Evolutionary conservation across 1,140 invertebrate genomes (phyloP).

Genomic region (Pseudomyrmex pallidus): DNA sequence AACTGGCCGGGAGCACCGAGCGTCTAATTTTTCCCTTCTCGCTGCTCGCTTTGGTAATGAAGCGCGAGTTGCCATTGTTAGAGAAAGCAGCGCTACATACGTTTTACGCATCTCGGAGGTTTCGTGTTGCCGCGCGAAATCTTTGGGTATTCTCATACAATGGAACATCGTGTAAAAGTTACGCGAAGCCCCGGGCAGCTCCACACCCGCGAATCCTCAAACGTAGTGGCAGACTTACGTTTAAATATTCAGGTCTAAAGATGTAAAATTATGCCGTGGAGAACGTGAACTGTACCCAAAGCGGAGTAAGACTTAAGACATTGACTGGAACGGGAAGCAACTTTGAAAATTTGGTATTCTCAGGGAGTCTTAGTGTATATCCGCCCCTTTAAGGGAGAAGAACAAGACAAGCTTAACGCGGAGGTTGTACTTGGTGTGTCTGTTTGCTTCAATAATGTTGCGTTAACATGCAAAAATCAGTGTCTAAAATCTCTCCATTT

Average conservation of each 20-base stretch:
- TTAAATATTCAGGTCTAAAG: slow-evolving; percentile 60
- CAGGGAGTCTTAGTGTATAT: slow-evolving; percentile 54
- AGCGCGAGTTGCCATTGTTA: slow-evolving; percentile 15
- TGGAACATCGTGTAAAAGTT: slow-evolving; percentile 60
- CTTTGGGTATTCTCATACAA: slow-evolving; percentile 51
- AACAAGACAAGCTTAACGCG: slow-evolving; percentile 38
- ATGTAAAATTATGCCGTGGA: slow-evolving; percentile 60
- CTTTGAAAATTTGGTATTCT: slow-evolving; percentile 61
- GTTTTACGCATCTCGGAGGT: slow-evolving; percentile 13
- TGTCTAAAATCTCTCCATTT: slow-evolving; percentile 4
- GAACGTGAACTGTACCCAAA: slow-evolving; percentile 59
- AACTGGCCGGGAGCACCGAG: background rate
- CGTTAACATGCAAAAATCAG: slow-evolving; percentile 46
- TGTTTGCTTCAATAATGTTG: slow-evolving; percentile 52
- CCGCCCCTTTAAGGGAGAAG: slow-evolving; percentile 35
- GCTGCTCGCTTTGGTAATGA: background rate
- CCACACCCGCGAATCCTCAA: slow-evolving; percentile 51
- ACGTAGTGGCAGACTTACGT: slow-evolving; percentile 57
- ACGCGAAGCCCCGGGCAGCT: slow-evolving; percentile 44
- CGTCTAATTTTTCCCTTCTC: background rate
- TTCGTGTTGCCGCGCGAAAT: slow-evolving; percentile 35
- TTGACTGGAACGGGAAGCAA: slow-evolving; percentile 57
- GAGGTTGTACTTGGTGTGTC: slow-evolving; percentile 11
- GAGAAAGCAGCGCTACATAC: background rate
- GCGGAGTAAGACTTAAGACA: slow-evolving; percentile 60